phyloP scores from a whole-genome alignment of 2,113 vertebrate species.

The Chaenocephalus aceratus region DNA sequence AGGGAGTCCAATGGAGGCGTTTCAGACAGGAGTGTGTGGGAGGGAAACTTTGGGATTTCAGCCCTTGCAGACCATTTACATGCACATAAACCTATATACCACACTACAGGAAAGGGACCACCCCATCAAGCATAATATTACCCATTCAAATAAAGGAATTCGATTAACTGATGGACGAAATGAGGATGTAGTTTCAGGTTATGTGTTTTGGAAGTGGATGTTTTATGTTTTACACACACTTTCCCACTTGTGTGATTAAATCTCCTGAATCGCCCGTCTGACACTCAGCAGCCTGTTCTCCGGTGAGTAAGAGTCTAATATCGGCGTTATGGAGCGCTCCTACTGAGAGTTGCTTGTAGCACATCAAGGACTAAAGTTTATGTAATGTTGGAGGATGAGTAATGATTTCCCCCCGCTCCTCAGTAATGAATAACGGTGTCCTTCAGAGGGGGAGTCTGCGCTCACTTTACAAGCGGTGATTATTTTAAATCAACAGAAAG shows the following conservation, averaged over 20 bases:
- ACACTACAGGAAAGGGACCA: too few relatives aligned
- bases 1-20: too few relatives aligned
- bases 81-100: too few relatives aligned
- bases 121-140: too few relatives aligned
- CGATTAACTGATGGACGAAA: not conserved
- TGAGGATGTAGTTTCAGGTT: not conserved
- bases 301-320: constrained; percentile 50
- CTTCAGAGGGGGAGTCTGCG: constrained; percentile 46
- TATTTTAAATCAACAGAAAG: constrained; percentile 64
- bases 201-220: not conserved
- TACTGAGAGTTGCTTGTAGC: constrained; percentile 46
- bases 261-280: constrained; percentile 50
- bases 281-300: constrained; percentile 28
- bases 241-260: constrained; percentile 32
- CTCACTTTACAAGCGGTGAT: constrained; percentile 55
- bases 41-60: too few relatives aligned
- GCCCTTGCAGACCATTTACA: too few relatives aligned
- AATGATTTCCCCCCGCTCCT: constrained; percentile 51
- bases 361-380: constrained; percentile 56
- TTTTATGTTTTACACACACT: not conserved
- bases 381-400: constrained; percentile 60
- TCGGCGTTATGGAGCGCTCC: constrained; percentile 45
- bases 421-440: constrained; percentile 64
- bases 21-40: too few relatives aligned
- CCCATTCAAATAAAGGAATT: not conserved